Evolutionary conservation across 2,888 invertebrate genomes (phyloP).

Genomic region (Dioctria rufipes): DNA sequence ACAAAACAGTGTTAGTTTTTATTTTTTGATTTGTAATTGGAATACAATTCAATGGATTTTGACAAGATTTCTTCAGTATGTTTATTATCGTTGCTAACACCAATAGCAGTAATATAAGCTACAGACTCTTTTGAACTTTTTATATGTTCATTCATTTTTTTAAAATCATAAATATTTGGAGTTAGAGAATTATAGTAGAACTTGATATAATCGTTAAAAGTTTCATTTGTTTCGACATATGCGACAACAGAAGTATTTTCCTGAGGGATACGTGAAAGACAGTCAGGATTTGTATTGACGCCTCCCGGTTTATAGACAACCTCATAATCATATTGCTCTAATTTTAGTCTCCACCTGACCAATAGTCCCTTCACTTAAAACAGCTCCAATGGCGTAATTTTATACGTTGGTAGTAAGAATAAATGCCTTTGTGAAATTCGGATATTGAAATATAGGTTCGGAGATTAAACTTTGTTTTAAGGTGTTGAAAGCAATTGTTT

Average conservation of each 20-base stretch:
- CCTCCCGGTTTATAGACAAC: conserved; percentile 57
- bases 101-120: no score
- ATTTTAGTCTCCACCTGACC: conserved; percentile 7
- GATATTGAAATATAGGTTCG: no score
- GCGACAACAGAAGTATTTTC: not conserved
- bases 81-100: no score
- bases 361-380: conserved; percentile 10
- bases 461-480: no score
- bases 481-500: no score
- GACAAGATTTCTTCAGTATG: no score
- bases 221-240: conserved; percentile 4
- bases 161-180: conserved; percentile 21
- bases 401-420: no score
- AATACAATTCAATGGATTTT: no score
- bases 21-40: no score
- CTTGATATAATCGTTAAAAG: conserved; percentile 21
- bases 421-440: no score
- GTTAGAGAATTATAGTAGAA: not conserved
- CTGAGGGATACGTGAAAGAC: conserved; percentile 4
- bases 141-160: not conserved
- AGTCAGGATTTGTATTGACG: conserved; percentile 61
- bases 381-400: no score
- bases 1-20: not conserved
- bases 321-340: conserved; percentile 4
- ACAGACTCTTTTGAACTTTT: no score